Percentiles rank a stretch among this genome's conserved stretches.
Conservation (phyloP, 2,888 invertebrate species). For the Aleiodes alternator region DNA sequence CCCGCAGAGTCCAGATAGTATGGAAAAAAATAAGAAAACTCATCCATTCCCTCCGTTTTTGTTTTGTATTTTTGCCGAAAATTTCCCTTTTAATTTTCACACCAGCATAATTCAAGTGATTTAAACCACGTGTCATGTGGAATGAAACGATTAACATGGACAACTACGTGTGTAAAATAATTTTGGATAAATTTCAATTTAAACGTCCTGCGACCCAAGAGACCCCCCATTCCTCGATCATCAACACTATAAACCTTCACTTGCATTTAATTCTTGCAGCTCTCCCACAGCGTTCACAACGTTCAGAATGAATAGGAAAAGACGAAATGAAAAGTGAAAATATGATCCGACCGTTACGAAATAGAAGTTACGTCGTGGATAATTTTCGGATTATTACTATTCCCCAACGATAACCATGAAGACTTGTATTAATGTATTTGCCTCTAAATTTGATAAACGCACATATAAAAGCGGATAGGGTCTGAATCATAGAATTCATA, state of each 20-base stretch:
- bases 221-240: slow-evolving; percentile 32
- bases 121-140: slow-evolving; percentile 36
- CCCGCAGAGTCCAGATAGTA: slow-evolving; percentile 11
- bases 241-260: slow-evolving; percentile 28
- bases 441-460: slow-evolving; percentile 10
- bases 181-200: slow-evolving; percentile 61
- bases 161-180: slow-evolving; percentile 48
- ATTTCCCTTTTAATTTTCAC: slow-evolving; percentile 16
- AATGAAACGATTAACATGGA: slow-evolving; percentile 55
- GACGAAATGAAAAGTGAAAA: slow-evolving; percentile 20
- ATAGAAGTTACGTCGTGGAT: slow-evolving; percentile 37
- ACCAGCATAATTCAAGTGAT: slow-evolving; percentile 32
- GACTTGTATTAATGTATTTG: slow-evolving; percentile 25
- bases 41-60: neutral
- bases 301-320: neutral
- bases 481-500: slow-evolving; percentile 21
- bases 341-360: slow-evolving; percentile 37
- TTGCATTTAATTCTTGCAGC: neutral
- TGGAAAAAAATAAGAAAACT: neutral
- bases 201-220: slow-evolving; percentile 43
- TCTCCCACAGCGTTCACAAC: slow-evolving; percentile 10
- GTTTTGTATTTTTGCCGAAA: slow-evolving; percentile 19
- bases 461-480: neutral
- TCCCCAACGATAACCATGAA: slow-evolving; percentile 22
- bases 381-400: slow-evolving; percentile 44